A percentile compares a stretch with the other conserved stretches of the same genome.
phyloP scores from a whole-genome alignment of 2,888 invertebrate species.

The Chloroclysta siterata region DNA sequence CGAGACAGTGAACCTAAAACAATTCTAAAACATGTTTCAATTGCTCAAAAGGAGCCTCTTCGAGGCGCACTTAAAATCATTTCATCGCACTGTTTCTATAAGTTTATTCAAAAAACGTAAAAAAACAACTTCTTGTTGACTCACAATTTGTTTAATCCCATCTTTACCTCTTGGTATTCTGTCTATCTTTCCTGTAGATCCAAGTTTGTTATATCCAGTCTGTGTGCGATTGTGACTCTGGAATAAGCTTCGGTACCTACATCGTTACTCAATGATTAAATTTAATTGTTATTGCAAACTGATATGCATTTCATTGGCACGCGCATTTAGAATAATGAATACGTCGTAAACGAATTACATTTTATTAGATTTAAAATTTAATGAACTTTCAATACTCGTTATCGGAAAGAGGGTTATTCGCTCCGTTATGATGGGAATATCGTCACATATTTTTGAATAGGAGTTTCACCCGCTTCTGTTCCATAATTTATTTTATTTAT shows the following conservation, averaged over 20 bases:
- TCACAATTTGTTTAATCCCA: no score
- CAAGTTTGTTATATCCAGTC: not conserved
- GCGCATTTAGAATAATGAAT: conserved; percentile 20
- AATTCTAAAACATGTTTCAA: no score
- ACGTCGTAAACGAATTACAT: conserved; percentile 15
- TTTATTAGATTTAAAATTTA: conserved; percentile 10
- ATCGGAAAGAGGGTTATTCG: not conserved
- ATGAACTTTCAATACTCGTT: not conserved
- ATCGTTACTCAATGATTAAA: conserved; percentile 22
- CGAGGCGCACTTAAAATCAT: no score
- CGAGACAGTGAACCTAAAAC: no score
- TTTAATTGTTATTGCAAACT: conserved; percentile 30
- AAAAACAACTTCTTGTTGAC: no score
- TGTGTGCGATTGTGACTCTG: not conserved
- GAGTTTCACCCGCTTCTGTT: no score
- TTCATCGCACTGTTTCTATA: no score
- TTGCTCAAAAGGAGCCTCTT: no score
- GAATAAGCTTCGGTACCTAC: conserved; percentile 2
- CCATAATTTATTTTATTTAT: no score
- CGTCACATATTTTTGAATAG: no score
- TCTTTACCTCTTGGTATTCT: no score
- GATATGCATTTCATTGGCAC: conserved; percentile 26
- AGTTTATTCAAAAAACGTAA: no score
- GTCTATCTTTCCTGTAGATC: not conserved
- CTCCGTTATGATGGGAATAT: not conserved